A percentile compares a stretch with the other conserved stretches of the same genome.
phyloP scores from a whole-genome alignment of 2,888 invertebrate species.

The Catonia carolina region DNA sequence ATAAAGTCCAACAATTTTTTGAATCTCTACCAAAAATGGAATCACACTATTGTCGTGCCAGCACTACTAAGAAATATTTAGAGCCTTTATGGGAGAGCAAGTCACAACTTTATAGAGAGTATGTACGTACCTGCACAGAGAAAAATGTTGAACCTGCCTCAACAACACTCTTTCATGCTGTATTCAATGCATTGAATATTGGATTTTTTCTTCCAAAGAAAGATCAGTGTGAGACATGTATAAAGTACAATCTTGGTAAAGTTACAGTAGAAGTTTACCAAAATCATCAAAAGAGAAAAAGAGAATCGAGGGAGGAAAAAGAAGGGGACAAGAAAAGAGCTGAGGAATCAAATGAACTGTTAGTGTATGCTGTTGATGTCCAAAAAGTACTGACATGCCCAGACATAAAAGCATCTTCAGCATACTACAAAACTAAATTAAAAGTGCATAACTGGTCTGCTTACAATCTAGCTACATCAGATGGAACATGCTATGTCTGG shows the following conservation, averaged over 20 bases:
- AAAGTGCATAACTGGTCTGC: too few species aligned
- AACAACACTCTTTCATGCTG: conserved; percentile 10
- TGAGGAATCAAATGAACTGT: conserved; percentile 4
- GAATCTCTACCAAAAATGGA: conserved; percentile 14
- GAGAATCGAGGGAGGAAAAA: conserved; percentile 1
- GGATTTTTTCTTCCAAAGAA: conserved; percentile 29
- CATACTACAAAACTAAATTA: conserved; percentile 20
- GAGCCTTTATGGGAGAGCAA: conserved; percentile 19
- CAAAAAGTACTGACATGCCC: conserved; percentile 20
- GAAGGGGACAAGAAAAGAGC: conserved; percentile 12
- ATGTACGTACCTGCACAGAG: conserved; percentile 11
- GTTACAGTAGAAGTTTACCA: conserved; percentile 12
- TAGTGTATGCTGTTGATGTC: conserved; percentile 17
- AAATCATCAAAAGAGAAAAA: conserved; percentile 19
- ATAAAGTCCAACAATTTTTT: conserved; percentile 9
- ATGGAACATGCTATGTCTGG: conserved; percentile 15
- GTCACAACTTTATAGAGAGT: conserved; percentile 16
- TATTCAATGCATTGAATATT: conserved; percentile 25
- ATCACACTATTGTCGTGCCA: conserved; percentile 13
- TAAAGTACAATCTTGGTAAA: conserved; percentile 10
- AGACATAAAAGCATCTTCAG: conserved; percentile 14
- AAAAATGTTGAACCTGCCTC: conserved; percentile 13
- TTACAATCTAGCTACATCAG: conserved; percentile 7
- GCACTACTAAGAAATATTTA: conserved; percentile 14
- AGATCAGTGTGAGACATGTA: conserved; percentile 20